Conservation (phyloP, 2,113 vertebrate genomes). For the Ibidorhyncha struthersii region DNA sequence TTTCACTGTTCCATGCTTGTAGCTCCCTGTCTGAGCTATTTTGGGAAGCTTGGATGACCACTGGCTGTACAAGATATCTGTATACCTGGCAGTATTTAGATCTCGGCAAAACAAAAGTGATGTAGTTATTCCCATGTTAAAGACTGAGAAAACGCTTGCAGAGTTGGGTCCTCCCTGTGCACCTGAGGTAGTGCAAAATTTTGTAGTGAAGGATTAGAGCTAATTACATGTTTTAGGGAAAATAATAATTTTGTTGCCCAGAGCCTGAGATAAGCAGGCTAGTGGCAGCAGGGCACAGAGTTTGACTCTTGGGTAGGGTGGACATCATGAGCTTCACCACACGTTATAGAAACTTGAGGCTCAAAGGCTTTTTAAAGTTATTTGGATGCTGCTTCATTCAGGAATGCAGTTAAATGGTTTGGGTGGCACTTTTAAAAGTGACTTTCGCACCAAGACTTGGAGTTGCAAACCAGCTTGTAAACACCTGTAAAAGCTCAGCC, state of each 20-base stretch:
- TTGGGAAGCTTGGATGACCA: background rate
- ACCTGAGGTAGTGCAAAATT: too few species aligned
- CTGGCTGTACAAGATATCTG: background rate
- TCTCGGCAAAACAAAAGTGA: rapidly evolving
- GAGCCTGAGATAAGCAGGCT: background rate
- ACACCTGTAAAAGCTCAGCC: background rate
- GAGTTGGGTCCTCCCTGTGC: background rate
- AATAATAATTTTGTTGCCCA: too few species aligned
- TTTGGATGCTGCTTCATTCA: background rate
- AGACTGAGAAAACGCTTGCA: background rate
- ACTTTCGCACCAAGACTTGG: background rate
- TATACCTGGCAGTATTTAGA: too few species aligned
- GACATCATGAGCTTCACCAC: too few species aligned
- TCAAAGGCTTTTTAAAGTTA: background rate
- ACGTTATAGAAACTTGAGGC: background rate
- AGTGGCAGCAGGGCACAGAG: too few species aligned
- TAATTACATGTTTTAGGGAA: too few species aligned
- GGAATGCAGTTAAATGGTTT: background rate
- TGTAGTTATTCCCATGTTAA: background rate
- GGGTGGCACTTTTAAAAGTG: background rate
- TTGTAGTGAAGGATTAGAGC: too few species aligned
- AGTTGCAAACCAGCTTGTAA: background rate
- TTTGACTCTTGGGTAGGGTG: background rate
- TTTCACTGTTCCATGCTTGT: background rate
- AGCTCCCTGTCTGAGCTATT: background rate